phyloP scores from a whole-genome alignment of 2,113 vertebrate species.

The Ramphastos sulfuratus region DNA sequence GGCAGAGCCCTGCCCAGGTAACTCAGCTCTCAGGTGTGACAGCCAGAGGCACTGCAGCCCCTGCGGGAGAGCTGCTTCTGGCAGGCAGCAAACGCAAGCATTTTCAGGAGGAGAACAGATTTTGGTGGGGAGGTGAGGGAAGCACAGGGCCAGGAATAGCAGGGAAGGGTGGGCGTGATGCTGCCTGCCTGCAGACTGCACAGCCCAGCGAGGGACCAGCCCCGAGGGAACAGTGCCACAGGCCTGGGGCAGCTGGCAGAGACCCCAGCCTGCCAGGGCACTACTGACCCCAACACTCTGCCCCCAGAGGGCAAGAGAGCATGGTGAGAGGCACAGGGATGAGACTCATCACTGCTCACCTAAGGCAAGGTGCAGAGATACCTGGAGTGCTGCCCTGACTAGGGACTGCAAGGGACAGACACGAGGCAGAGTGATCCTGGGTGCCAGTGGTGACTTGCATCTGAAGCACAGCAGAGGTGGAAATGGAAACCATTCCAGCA shows the following conservation, averaged over 20 bases:
- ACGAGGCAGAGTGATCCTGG: not conserved
- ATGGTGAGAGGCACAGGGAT: not conserved
- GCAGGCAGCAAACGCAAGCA: conserved; percentile 35
- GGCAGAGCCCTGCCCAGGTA: not conserved
- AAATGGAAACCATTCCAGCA: not conserved
- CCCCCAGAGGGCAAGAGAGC: not conserved
- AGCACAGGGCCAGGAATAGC: conserved; percentile 65
- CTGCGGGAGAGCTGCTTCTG: conserved; percentile 31
- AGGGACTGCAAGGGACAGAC: not conserved
- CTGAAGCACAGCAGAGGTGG: not conserved
- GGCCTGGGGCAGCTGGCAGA: not conserved
- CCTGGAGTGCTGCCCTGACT: not conserved
- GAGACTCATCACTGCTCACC: rapidly evolving
- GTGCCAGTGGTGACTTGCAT: not conserved
- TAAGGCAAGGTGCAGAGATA: not conserved
- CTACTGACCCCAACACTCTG: not conserved
- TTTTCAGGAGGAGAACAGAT: conserved; percentile 70
- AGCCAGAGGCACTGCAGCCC: not conserved
- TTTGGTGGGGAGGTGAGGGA: conserved; percentile 72
- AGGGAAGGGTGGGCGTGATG: conserved; percentile 61
- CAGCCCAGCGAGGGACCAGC: conserved; percentile 56
- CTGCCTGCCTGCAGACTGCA: conserved; percentile 57
- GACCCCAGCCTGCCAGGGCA: not conserved
- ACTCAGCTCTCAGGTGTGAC: not conserved
- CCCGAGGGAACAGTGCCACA: conserved; percentile 7